Evolutionary conservation across 92 coral and sea anemone genomes (phyloP), one percentile per base, ranked within the genome.

Genomic region (Porites divaricata): DNA sequence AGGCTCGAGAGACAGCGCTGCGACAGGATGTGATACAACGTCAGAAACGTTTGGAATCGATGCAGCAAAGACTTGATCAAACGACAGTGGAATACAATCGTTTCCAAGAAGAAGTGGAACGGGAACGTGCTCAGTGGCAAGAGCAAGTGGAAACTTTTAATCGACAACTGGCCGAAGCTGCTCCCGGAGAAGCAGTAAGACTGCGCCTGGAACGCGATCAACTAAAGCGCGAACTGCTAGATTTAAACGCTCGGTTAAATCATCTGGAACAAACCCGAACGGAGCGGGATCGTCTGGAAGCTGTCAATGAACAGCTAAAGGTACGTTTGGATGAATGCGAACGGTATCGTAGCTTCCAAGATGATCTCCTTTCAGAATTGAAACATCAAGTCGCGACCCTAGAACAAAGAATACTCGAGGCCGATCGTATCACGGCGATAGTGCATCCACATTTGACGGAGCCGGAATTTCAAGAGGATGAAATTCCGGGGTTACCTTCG

Each of bases 141-240:
- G 6, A 14, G 48, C 63, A 54, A 52, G n/a, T 52, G 1, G 77
- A 73, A 15, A 10, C 17, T 6, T 28, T 69, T 0, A 11, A 69
- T 3, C 51, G 0, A 25, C 73, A 28, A 26, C 19, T 69, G 2
- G 20, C 48, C 1, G 53, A 69, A 5, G 70, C 25, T 1, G 12
- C 13, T 7, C 76, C 20, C 0, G 76, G 23, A 16, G 58, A 71
- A 6, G 23, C 9, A 26, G 19, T 24, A 26, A 5, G 1, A 19
- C 7, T 52, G 20, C 77, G 77, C 4, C 2, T 73, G 45, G 77
- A 73, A 73, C 50, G 77, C 63, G 77, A 73, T 54, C 63, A 20
- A 1, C 2, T 73, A 11, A 11, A 41, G 3, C 63, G 63, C 15
- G n/a, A 9, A 1, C 21, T 53, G 0, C 20, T 8, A 17, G 77